These are phyloP conservation scores for Nephrotoma guestfalica DNA, from an alignment of 2,888 invertebrate species.

Conservation along the genomic window DNA sequence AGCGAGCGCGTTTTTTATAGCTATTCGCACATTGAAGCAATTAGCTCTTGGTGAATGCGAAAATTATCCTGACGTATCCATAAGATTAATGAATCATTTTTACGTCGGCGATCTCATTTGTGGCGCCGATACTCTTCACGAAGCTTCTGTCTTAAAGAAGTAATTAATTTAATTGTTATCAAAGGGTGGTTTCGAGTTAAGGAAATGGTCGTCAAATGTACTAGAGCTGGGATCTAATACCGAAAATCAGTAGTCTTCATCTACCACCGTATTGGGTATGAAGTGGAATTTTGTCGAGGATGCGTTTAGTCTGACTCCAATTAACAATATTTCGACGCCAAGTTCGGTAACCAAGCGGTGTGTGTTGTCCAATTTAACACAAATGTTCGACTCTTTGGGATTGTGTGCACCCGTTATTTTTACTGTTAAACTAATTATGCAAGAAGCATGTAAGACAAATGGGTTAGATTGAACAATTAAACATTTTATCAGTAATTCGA, in stretches of 20 bases:
- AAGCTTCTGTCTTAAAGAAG: neutral
- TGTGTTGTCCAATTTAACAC: neutral
- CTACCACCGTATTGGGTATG: neutral
- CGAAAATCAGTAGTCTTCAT: neutral
- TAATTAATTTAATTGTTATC: neutral
- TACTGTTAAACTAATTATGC: neutral
- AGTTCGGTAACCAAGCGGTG: neutral
- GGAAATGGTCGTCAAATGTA: neutral
- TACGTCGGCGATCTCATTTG: slow-evolving; percentile 11
- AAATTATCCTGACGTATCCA: slow-evolving; percentile 11
- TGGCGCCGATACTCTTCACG: slow-evolving; percentile 5
- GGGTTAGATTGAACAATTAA: neutral
- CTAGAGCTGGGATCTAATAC: neutral
- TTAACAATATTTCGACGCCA: neutral
- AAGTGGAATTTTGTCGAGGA: neutral
- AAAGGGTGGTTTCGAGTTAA: neutral
- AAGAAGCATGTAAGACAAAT: neutral
- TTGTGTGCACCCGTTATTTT: neutral
- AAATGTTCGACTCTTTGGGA: neutral
- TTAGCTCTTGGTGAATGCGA: slow-evolving; percentile 11
- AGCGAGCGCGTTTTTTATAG: neutral
- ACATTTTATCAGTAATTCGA: neutral
- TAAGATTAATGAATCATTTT: slow-evolving; percentile 7
- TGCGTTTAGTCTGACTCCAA: too few species aligned
- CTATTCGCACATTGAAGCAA: slow-evolving; percentile 11